Evolutionary conservation across 2,113 vertebrate genomes (phyloP).

Genomic region (Acanthisitta chloris): DNA sequence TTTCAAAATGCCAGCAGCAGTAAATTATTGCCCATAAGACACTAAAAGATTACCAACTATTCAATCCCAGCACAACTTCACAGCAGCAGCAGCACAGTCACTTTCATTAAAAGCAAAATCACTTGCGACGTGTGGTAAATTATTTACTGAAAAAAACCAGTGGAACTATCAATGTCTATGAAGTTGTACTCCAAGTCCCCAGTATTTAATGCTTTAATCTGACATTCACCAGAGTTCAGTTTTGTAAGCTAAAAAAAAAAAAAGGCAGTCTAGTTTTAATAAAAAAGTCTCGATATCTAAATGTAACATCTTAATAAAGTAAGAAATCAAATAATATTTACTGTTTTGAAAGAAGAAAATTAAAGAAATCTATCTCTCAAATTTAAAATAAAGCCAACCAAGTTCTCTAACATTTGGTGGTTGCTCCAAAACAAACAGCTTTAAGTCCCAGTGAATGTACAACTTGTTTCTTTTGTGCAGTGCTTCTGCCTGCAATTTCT

Average conservation of each 20-base stretch:
- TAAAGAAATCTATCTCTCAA: not conserved
- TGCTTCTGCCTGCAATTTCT: conserved; percentile 46
- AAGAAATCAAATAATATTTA: not conserved
- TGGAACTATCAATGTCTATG: not conserved
- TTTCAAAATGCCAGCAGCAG: not conserved
- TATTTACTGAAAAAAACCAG: not conserved
- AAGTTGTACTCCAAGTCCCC: not conserved
- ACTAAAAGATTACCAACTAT: conserved; percentile 9
- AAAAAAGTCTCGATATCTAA: not conserved
- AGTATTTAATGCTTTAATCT: not conserved
- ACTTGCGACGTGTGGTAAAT: not conserved
- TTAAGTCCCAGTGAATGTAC: conserved; percentile 27
- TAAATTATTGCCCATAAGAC: not conserved
- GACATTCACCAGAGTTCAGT: not conserved
- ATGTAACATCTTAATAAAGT: not conserved
- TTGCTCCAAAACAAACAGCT: conserved; percentile 48
- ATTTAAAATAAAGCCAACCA: not conserved
- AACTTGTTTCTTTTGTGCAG: conserved; percentile 47
- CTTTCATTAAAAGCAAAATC: not conserved
- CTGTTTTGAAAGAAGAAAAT: not conserved
- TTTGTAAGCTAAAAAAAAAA: not conserved
- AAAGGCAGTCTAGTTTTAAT: not conserved
- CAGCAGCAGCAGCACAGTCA: not conserved
- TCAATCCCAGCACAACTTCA: not conserved
- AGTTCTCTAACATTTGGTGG: not conserved